Evolutionary conservation across 2,113 vertebrate species (phyloP), one percentile per base, ranked within the genome.

Genomic region (Oxyruncus cristatus): DNA sequence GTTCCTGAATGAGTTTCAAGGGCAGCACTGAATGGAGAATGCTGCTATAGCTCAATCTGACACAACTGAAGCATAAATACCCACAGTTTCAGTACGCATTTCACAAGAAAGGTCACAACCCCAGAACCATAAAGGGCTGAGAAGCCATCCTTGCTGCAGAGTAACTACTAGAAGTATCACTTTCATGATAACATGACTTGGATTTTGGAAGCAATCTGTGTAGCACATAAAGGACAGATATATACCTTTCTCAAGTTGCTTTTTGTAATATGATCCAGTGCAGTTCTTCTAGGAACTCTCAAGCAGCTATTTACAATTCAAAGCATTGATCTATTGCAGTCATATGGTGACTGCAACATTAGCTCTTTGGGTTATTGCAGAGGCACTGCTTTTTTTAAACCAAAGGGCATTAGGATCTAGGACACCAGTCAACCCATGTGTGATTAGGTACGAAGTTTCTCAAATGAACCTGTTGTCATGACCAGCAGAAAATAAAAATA

Each of bases 271-370:
- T 22, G 76, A 97, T 46, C 70, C 74, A 89, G 58, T 21, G 56
- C 28, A 74, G 74, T 90, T 96, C 88, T 96, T 96, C 96, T 97
- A 97, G 96, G 95, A 97, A 95, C 83, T 74, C 81, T 96, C 46
- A 47, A 82, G 86, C 62, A 96, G 89, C 80, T 95, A 97, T 96
- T 96, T 97, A 80, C 94, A 97, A 96, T 96, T 95, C 94, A 96
- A 94, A 97, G 92, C 89, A 92, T 71, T 96, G 92, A 97, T 96
- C 95, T 97, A 96, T 93, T 96, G 86, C 92, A 95, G 96, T 92
- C 91, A 96, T 95, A 95, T 97, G 94, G 90, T 59, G 41, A 82
- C 74, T 89, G 88, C 88, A 97, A 94, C 63, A 93, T 91, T 94
- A 96, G 63, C 92, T 84, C 83, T 56, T 24, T 81, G 65, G 70